Evolutionary conservation across 1,140 invertebrate genomes (phyloP), one percentile per base, ranked within the genome.

Genomic region (Luehdorfia chinensis): DNA sequence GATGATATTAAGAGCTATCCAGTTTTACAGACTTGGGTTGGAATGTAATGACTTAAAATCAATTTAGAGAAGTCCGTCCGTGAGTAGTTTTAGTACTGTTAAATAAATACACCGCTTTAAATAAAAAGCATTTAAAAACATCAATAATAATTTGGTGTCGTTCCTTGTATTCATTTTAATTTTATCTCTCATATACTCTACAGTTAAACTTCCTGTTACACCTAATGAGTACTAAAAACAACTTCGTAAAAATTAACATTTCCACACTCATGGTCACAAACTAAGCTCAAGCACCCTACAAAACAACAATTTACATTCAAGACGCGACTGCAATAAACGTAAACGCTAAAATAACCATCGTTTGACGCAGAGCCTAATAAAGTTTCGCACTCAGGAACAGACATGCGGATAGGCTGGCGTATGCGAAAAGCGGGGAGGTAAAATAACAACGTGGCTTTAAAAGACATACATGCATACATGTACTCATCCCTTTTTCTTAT

Each of bases 171-270:
- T 19, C 33, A n/a, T 36, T 19, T 19, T 36, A 12, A 21, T 18
- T 7, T 36, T 36, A 19, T 19, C 19, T 6, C 0, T 16, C 15
- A 4, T 12, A 36, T 12, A 12, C 4, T 2, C n/a, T 19, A 16
- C 2, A n/a, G 11, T 36, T 21, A 19, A 37, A 37, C 27, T 9
- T 8, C 18, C n/a, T 11, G 16, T 7, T 23, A 18, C 11, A 23
- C 4, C 11, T 37, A 37, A 37, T 21, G n/a, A 37, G 34, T 21
- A 37, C 34, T 37, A 23, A 37, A n/a, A 37, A 37, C 34, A 37
- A 37, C 8, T 37, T 12, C 16, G 16, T 37, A 37, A 37, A 37
- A 37, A 37, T 37, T 37, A 37, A 12, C 34, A 13, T 37, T 21
- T 12, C 34, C 11, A 21, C 34, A 37, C 6, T 13, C 3, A n/a